Base-by-base conservation (phyloP, 2,797 vertebrate genomes). In the Pangasius mekongensis region DNA sequence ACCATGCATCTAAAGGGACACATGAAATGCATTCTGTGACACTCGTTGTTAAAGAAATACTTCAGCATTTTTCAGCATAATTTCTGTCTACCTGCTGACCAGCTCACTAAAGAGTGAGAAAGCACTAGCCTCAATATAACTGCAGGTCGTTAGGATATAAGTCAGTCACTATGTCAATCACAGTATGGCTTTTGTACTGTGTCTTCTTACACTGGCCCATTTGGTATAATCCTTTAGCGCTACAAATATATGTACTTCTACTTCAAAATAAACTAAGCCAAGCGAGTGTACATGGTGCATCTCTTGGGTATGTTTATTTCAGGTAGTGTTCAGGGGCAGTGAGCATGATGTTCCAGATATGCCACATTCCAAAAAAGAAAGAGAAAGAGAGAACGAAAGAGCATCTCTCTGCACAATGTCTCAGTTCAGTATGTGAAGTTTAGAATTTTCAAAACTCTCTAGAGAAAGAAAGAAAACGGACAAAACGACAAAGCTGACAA, bases 221-320 rank as follows among this genome's bases (percentile, higher is more conserved):
- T 62, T 64, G 18, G 24, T n/a, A 47, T 47, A 1, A 18, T 5
- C 24, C 1, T 64, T 62, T 4, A 43, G 22, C 8, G 36, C 22
- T 83, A n/a, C 24, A 64, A 64, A 64, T 11, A 11, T n/a, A 24
- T 47, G 47, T n/a, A 27, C 36, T 62, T 43, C 54, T 58, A 22
- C 8, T 36, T 56, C 16, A 8, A 33, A 58, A 58, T 14, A 3
- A n/a, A 30, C 60, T 43, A 64, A 30, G 24, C 14, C 24, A 64
- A 47, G 81, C 8, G 36, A 47, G 58, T 43, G 58, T 47, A 64
- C 39, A 24, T 43, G 71, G 33, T 77, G 18, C 30, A 13, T 88
- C 60, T 69, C 60, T n/a, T 27, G 27, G 83, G 74, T 52, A 74
- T 36, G 27, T 85, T 80, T 85, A 85, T 85, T 85, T 88, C 76